Percentiles rank a stretch among this genome's conserved stretches.
Conservation (phyloP, 2,113 vertebrate genomes). For the Albula glossodonta region DNA sequence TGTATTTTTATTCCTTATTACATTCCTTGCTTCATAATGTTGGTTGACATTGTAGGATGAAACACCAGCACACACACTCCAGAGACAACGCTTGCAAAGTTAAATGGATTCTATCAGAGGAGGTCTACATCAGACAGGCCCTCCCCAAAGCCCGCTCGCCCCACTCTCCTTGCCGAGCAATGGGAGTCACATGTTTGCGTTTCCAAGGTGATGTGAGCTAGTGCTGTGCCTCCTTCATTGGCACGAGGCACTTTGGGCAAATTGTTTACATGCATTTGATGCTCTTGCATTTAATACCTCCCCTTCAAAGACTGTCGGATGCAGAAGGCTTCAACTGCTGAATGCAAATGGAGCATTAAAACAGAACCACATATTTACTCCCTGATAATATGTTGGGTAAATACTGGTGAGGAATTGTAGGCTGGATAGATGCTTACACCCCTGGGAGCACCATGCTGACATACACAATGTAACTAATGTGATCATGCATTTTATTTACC, state of each 20-base stretch:
- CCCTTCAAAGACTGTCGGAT: background rate
- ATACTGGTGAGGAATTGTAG: background rate
- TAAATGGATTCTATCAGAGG: background rate
- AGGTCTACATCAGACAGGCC: background rate
- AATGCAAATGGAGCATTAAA: background rate
- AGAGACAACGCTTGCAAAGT: background rate
- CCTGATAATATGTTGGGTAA: background rate
- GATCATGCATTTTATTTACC: background rate
- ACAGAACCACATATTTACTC: background rate
- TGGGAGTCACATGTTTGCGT: background rate
- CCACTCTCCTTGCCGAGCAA: background rate
- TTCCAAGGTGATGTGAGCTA: background rate
- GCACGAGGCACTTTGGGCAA: background rate
- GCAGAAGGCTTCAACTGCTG: background rate
- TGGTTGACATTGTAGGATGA: background rate
- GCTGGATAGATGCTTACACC: background rate
- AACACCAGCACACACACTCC: background rate
- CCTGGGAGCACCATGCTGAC: background rate
- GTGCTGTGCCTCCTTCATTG: background rate
- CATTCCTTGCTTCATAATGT: background rate
- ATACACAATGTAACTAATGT: background rate
- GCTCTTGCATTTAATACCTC: background rate
- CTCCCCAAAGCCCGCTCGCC: background rate
- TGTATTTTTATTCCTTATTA: background rate
- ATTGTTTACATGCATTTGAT: background rate